phyloP scores from a whole-genome alignment of 2,113 vertebrate genomes.

The Speoplatyrhinus poulsoni region DNA sequence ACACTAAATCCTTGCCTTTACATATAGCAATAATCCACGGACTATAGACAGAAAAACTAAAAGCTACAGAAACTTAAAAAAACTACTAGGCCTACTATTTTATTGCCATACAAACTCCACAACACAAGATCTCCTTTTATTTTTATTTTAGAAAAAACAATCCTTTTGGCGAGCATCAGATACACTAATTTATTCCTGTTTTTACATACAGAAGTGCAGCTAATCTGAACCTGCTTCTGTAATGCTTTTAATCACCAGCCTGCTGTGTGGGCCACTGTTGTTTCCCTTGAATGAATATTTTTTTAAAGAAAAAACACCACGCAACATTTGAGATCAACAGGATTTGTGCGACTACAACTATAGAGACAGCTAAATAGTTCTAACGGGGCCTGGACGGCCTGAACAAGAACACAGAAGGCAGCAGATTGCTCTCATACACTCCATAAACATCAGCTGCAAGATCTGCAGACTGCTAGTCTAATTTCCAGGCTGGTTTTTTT shows the following conservation, averaged over 20 bases:
- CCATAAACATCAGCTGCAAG: slow-evolving; percentile 46
- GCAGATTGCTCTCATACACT: slow-evolving; percentile 37
- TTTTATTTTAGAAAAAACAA: not conserved
- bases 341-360: not conserved
- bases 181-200: slow-evolving; percentile 7
- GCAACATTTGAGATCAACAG: not conserved
- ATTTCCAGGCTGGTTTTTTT: slow-evolving; percentile 43
- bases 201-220: slow-evolving; percentile 2
- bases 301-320: too few relatives aligned
- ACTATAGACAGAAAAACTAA: too few relatives aligned
- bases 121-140: too few relatives aligned
- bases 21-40: too few relatives aligned
- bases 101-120: too few relatives aligned
- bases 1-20: too few relatives aligned
- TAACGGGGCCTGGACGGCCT: not conserved
- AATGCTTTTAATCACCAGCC: slow-evolving; percentile 41
- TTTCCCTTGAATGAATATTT: too few relatives aligned
- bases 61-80: too few relatives aligned
- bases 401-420: not conserved
- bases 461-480: slow-evolving; percentile 26
- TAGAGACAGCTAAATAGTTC: slow-evolving; percentile 14
- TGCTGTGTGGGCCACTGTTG: slow-evolving; percentile 12
- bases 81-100: too few relatives aligned
- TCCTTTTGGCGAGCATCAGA: not conserved
- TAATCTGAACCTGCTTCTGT: slow-evolving; percentile 28